phyloP scores from a whole-genome alignment of 1,140 invertebrate species.

The Subanguina moxae region DNA sequence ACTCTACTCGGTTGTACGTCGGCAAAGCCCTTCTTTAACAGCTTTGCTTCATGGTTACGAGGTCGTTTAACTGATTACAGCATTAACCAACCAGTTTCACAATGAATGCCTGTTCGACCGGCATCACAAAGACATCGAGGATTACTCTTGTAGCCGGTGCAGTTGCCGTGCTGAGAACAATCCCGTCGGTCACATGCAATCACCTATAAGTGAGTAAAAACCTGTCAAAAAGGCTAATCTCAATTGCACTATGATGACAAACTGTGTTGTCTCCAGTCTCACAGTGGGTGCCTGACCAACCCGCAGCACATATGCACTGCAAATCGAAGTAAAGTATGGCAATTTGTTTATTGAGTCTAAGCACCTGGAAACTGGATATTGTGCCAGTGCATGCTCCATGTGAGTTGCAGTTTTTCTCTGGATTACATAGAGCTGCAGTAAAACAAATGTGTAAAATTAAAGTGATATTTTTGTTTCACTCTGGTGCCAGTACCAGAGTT shows the following conservation, averaged over 20 bases:
- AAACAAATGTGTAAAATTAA: too few species aligned
- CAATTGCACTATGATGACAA: background rate
- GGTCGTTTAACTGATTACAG: background rate
- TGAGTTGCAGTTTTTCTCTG: background rate
- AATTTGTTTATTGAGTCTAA: too few species aligned
- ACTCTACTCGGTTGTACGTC: too few species aligned
- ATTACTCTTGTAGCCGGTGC: background rate
- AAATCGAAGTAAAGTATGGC: too few species aligned
- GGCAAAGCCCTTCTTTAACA: too few species aligned
- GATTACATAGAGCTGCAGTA: background rate
- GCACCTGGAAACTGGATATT: background rate
- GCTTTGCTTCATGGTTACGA: too few species aligned
- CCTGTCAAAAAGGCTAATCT: background rate
- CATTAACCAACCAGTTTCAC: background rate
- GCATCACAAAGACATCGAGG: background rate
- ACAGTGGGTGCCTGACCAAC: background rate
- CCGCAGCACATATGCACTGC: background rate
- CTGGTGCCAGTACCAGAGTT: too few species aligned
- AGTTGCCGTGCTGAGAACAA: background rate
- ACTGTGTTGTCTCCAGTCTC: conserved; percentile 1
- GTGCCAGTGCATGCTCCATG: conserved; percentile 1
- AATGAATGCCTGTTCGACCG: background rate
- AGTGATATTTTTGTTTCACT: too few species aligned
- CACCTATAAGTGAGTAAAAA: background rate
- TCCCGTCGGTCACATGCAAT: background rate